phyloP scores from a whole-genome alignment of 2,797 vertebrate species.

The Gobio occitaniae region DNA sequence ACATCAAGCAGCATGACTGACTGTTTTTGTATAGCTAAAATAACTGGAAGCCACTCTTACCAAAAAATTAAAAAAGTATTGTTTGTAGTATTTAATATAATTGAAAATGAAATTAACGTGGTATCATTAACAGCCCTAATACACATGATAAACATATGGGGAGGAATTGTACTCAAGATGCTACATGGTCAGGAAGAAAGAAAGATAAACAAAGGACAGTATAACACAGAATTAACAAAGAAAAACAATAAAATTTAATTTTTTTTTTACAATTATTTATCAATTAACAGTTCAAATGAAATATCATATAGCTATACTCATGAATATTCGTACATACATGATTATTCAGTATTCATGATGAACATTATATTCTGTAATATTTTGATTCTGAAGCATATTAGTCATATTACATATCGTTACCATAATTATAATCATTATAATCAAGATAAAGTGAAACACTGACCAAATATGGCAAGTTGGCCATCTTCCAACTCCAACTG shows the following conservation, averaged over 20 bases:
- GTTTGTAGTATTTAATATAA: neutral
- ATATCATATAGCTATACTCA: slow-evolving; percentile 44
- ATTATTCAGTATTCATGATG: slow-evolving; percentile 42
- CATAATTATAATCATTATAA: slow-evolving; percentile 35
- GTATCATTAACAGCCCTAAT: neutral
- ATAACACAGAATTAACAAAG: slow-evolving; percentile 53
- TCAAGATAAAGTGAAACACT: slow-evolving; percentile 35
- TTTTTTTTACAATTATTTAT: slow-evolving; percentile 35
- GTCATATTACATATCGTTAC: slow-evolving; percentile 39
- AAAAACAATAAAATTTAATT: slow-evolving; percentile 45
- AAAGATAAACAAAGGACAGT: neutral
- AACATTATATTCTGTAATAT: slow-evolving; percentile 42
- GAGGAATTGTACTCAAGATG: neutral
- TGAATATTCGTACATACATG: slow-evolving; percentile 42
- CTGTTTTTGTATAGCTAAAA: neutral
- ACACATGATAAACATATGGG: slow-evolving; percentile 10
- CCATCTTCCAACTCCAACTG: neutral
- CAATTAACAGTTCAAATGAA: slow-evolving; percentile 42
- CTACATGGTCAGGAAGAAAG: neutral
- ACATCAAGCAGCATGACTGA: neutral
- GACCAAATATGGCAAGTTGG: slow-evolving; percentile 34
- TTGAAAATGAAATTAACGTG: neutral
- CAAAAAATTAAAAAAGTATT: neutral
- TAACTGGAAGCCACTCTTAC: neutral
- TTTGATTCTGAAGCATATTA: slow-evolving; percentile 29